These are phyloP conservation scores for Drosophila diplacantha DNA, from an alignment of 2,888 invertebrate species.

Conservation along the genomic window DNA sequence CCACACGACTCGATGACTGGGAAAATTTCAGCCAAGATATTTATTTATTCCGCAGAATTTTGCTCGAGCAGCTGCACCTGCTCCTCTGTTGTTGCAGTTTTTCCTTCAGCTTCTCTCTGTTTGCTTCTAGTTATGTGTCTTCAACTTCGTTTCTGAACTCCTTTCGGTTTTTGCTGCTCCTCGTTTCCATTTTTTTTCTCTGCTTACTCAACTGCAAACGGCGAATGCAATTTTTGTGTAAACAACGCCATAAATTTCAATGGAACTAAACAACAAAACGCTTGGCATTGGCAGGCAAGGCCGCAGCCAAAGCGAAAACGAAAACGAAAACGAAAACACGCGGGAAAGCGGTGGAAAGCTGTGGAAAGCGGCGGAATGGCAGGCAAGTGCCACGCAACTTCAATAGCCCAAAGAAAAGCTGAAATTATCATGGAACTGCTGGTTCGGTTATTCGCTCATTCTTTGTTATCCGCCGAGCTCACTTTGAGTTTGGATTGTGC, in stretches of 20 bases:
- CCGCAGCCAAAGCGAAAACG: conserved; percentile 39
- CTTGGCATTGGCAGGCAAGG: conserved; percentile 56
- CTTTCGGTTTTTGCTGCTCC: neutral
- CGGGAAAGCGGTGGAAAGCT: neutral
- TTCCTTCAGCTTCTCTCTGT: neutral
- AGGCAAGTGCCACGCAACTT: conserved; percentile 12
- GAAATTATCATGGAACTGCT: conserved; percentile 38
- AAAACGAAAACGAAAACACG: neutral
- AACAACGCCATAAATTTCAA: conserved; percentile 69
- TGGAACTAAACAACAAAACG: conserved; percentile 65
- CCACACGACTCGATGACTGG: neutral
- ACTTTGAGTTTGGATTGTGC: conserved; percentile 14
- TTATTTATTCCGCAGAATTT: conserved; percentile 19
- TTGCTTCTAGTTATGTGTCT: neutral
- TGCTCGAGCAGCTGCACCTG: conserved; percentile 37
- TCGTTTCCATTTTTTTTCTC: neutral
- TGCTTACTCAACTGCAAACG: conserved; percentile 67
- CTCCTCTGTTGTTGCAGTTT: conserved; percentile 16
- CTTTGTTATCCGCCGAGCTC: conserved; percentile 12
- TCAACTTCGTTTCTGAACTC: conserved; percentile 3
- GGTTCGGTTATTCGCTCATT: conserved; percentile 29
- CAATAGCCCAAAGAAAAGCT: conserved; percentile 18
- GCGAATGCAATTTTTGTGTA: conserved; percentile 69
- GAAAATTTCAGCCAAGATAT: conserved; percentile 18
- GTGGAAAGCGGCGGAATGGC: conserved; percentile 1